These are phyloP conservation scores for Lissonota sp. DNA, from an alignment of 2,888 invertebrate genomes.

Conservation along the genomic window DNA sequence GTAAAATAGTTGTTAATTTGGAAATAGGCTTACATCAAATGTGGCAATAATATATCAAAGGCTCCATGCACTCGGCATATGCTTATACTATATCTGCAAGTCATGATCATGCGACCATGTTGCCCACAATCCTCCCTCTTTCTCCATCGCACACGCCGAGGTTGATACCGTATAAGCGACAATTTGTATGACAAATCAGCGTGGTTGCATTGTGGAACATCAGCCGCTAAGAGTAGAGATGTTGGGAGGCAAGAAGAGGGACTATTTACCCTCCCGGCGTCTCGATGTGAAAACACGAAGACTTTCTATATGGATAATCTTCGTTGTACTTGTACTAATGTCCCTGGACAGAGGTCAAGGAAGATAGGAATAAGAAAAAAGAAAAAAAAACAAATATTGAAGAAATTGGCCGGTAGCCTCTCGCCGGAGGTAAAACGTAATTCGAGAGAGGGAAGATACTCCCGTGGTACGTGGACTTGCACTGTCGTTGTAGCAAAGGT, in stretches of 20 bases:
- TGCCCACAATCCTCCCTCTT: constrained; percentile 17
- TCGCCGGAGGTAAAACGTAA: constrained; percentile 24
- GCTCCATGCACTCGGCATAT: too few relatives aligned
- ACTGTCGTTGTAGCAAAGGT: constrained; percentile 74
- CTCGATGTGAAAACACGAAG: constrained; percentile 37
- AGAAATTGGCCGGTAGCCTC: constrained; percentile 27
- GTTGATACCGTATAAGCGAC: constrained; percentile 74
- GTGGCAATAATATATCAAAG: too few relatives aligned
- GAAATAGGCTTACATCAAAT: too few relatives aligned
- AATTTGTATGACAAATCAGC: constrained; percentile 80
- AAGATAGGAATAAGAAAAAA: constrained; percentile 3
- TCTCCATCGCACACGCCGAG: constrained; percentile 25
- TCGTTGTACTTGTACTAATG: constrained; percentile 48
- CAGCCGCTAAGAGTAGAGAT: constrained; percentile 69
- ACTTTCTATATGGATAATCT: constrained; percentile 33
- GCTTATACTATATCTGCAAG: too few relatives aligned
- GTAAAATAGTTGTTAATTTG: too few relatives aligned
- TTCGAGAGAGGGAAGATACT: too few relatives aligned
- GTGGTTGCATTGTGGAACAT: constrained; percentile 73
- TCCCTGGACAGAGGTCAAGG: constrained; percentile 50
- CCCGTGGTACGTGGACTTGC: constrained; percentile 72
- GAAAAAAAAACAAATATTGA: too few relatives aligned
- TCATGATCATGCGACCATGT: constrained; percentile 25
- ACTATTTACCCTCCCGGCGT: constrained; percentile 31
- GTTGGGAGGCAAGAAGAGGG: constrained; percentile 59